phyloP scores from a whole-genome alignment of 2,888 invertebrate genomes.

The Sialis lutaria region DNA sequence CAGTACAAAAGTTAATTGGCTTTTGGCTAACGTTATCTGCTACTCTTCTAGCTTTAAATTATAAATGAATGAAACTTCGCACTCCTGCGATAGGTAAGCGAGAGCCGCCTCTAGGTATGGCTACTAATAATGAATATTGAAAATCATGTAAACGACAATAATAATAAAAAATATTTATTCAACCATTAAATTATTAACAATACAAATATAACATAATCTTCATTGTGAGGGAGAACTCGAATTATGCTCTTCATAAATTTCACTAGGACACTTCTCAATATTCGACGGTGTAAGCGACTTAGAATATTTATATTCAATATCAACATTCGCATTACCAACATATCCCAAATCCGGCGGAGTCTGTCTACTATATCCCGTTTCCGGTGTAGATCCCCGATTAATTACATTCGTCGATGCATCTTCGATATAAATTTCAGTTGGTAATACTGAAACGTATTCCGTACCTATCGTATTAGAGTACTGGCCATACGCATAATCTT shows the following conservation, averaged over 20 bases:
- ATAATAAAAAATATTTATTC: too few relatives aligned
- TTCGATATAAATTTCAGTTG: slow-evolving; percentile 6
- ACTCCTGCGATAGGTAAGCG: too few relatives aligned
- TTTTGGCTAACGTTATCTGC: too few relatives aligned
- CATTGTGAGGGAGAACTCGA: slow-evolving; percentile 3
- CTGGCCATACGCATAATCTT: slow-evolving; percentile 19
- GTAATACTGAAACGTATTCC: slow-evolving; percentile 4
- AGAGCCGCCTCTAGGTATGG: too few relatives aligned
- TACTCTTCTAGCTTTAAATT: too few relatives aligned
- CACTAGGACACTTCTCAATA: background rate
- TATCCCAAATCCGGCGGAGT: slow-evolving; percentile 3
- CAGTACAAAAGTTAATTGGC: too few relatives aligned
- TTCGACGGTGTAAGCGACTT: background rate
- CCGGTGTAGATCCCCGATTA: background rate
- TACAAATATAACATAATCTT: too few relatives aligned
- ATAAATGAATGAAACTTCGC: too few relatives aligned
- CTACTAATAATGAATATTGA: too few relatives aligned
- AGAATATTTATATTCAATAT: background rate
- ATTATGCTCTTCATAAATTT: slow-evolving; percentile 4
- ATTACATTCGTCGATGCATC: background rate
- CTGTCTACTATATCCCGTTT: slow-evolving; percentile 2
- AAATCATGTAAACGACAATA: too few relatives aligned
- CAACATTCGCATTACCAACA: background rate
- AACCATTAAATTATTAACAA: too few relatives aligned
- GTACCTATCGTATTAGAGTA: slow-evolving; percentile 11